Base-by-base conservation (phyloP, 2,888 invertebrate species). In the Proisotoma minuta region DNA sequence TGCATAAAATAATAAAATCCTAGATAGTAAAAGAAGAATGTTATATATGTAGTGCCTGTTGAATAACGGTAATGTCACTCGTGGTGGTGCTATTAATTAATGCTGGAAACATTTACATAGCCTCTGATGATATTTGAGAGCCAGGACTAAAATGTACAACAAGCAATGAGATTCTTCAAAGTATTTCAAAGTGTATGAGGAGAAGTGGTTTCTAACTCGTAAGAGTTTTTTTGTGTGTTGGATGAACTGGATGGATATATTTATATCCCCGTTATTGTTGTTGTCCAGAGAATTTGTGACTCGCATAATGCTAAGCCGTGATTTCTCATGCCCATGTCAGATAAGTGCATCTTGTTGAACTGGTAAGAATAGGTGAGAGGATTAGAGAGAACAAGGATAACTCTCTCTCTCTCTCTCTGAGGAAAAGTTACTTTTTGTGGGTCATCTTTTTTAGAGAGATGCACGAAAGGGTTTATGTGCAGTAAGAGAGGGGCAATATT, bases 291-390 rank as follows among this genome's bases (percentile, higher is more conserved):
- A 43, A 43, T 43, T 43, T 43, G 43, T 43, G 43, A 4, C 20
- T 34, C 8, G 43, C 18, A 43, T 20, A 43, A 43, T 43, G 43
- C 43, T 58, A 54, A 53, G 62, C 54, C 68, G 68, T 68, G 68
- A 68, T 65, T 63, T 53, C 57, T 57, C 65, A 65, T 68, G 51
- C 57, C 53, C 63, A 29, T 58, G 60, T 57, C 50, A 68, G 68
- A 65, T 68, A 68, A 67, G 62, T 49, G 24, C 47, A 59, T 47
- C 57, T 49, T 50, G 54, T 47, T 51, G 47, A 40, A 57, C 39
- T 59, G 49, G 47, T 34, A 34, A 52, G n/a, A 52, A 43, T 26
- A 40, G 59, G 57, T 57, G 50, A 59, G 52, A 40, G 43, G 51
- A 52, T 59, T 52, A 52, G n/a, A 49, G 26, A 27, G 26, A 49